Evolutionary conservation across 2,888 invertebrate genomes (phyloP).

Genomic region (Ethmia dodecea): DNA sequence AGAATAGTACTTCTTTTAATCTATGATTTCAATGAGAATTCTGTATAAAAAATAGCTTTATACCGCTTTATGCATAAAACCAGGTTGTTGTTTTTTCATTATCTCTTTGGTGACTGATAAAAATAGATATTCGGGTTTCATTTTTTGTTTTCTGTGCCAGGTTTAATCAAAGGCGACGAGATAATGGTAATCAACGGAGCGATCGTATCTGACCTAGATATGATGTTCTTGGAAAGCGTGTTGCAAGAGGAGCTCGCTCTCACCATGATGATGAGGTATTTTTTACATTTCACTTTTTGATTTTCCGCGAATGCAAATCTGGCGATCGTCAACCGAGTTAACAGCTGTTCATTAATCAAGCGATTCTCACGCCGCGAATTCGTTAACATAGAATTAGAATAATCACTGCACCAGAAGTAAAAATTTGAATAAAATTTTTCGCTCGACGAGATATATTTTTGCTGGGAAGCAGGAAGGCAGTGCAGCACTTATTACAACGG

Average conservation of each 20-base stretch:
- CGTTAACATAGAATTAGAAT: constrained; percentile 50
- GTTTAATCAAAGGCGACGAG: constrained; percentile 98
- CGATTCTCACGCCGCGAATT: constrained; percentile 34
- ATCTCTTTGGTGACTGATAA: constrained; percentile 23
- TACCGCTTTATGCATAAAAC: constrained; percentile 1
- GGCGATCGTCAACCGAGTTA: constrained; percentile 33
- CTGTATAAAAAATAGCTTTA: too few species aligned
- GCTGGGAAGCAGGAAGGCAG: constrained; percentile 42
- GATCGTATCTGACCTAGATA: constrained; percentile 98
- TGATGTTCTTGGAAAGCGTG: constrained; percentile 99
- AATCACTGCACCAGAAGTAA: constrained; percentile 31
- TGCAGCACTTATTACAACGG: constrained; percentile 56
- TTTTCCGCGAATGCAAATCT: constrained; percentile 37
- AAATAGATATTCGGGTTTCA: constrained; percentile 42
- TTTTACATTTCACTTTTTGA: constrained; percentile 21
- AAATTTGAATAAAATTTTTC: constrained; percentile 32
- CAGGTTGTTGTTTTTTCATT: constrained; percentile 4
- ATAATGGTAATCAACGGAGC: constrained; percentile 99
- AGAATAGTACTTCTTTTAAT: too few species aligned
- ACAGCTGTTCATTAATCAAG: constrained; percentile 45
- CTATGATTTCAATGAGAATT: not conserved
- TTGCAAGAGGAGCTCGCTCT: constrained; percentile 95
- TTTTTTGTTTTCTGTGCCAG: constrained; percentile 76
- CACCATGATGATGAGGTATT: constrained; percentile 96
- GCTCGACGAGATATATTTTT: constrained; percentile 13